Evolutionary conservation across 2,113 vertebrate genomes (phyloP), one percentile per base, ranked within the genome.

Genomic region (Odontesthes bonariensis): DNA sequence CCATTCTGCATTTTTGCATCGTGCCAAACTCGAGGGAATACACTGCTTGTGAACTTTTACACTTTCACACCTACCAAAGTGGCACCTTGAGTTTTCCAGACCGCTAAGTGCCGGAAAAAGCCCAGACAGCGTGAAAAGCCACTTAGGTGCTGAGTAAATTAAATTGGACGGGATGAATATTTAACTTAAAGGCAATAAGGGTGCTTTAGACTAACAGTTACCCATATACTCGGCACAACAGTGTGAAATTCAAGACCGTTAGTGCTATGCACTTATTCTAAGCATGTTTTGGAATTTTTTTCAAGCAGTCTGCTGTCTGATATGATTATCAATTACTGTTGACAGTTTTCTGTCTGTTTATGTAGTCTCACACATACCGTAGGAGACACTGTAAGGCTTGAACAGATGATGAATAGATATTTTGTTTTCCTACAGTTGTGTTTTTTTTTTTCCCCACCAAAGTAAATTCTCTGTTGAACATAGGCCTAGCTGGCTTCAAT

Each of bases 141-240:
- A 33, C 62, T 75, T 19, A 62, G 60, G 58, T 12, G 14, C 64
- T 20, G 32, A 47, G 49, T 56, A 49, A 76, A 80, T 71, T 65
- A 47, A 79, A 64, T 73, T 67, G 12, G 62, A 80, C 62, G 14
- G 49, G n/a, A 42, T 59, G 79, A 79, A 67, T 57, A 23, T 75
- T 61, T 60, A 70, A 64, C 22, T 16, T 40, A 3, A 46, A 22
- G 12, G 33, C 59, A 73, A 75, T 58, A 2, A 68, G 32, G 8
- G 19, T 42, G 22, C 61, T 44, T 55, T 46, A 60, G 44, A 7
- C 54, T 27, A 22, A 47, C 44, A 56, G 58, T 44, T 32, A n/a
- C 16, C 22, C 33, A 16, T 69, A 17, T 23, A 73, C 61, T 82
- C 65, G 55, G 52, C 5, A 47, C 42, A 55, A 38, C 53, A 49